A percentile compares a stretch with the other conserved stretches of the same genome.
These are phyloP conservation scores for Drosophila merina DNA, from an alignment of 2,888 invertebrate species.

Conservation along the genomic window DNA sequence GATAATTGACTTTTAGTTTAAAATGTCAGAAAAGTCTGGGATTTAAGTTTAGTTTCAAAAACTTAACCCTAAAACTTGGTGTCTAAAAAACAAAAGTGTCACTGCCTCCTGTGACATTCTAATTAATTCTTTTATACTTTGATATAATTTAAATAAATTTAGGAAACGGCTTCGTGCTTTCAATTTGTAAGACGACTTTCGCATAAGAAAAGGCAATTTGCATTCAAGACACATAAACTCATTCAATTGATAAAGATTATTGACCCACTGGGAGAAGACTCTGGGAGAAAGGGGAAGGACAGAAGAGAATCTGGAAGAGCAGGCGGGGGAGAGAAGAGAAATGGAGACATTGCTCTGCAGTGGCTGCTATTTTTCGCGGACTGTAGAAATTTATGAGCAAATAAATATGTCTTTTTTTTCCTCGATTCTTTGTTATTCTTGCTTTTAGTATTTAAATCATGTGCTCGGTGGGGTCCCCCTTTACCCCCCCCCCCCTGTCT, in stretches of 20 bases:
- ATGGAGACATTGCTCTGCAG: conserved; percentile 17
- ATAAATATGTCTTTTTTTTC: conserved; percentile 46
- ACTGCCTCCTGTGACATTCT: too few species aligned
- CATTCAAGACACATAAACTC: conserved; percentile 36
- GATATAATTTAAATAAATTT: conserved; percentile 20
- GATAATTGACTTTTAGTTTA: not conserved
- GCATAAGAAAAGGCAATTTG: conserved; percentile 10
- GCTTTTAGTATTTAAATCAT: conserved; percentile 74
- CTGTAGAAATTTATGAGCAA: conserved; percentile 61
- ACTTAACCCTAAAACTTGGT: too few species aligned
- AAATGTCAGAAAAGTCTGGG: not conserved
- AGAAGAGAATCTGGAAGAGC: not conserved
- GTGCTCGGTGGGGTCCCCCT: conserved; percentile 56
- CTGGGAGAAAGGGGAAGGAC: conserved; percentile 5
- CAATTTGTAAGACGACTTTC: conserved; percentile 9
- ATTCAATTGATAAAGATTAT: conserved; percentile 42
- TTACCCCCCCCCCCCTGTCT: not conserved
- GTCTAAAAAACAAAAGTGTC: not conserved
- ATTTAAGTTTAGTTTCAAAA: not conserved
- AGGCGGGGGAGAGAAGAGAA: not conserved
- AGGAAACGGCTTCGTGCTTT: not conserved
- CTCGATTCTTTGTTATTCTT: conserved; percentile 51
- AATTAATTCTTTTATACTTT: not conserved
- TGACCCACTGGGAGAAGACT: conserved; percentile 52
- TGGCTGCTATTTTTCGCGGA: conserved; percentile 36